Base-by-base conservation (phyloP, 2,113 vertebrate species). In the Gopherus evgoodei region DNA sequence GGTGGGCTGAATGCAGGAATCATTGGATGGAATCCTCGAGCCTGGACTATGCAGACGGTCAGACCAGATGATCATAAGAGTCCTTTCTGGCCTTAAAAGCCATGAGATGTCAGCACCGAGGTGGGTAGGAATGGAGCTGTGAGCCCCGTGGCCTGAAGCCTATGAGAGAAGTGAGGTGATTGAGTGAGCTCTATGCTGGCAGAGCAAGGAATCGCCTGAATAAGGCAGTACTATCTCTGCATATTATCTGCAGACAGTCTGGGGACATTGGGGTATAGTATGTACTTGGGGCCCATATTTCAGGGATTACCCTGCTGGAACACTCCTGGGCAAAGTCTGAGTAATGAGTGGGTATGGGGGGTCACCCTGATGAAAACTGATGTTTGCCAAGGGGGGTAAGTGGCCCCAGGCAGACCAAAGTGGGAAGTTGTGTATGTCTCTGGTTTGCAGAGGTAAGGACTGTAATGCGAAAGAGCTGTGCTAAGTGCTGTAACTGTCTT, bases 1-100 rank as follows among this genome's bases (percentile, higher is more conserved):
- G 29, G 11, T 83, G 54, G 4, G 81, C 11, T 27, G 0, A 0
- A 3, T 21, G 1, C 5, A 81, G 44, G 22, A 50, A 78, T 1
- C 6, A 11, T 24, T 62, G 59, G 53, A 22, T 11, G 5, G 4
- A 44, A 4, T 69, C 50, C 21, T 76, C 4, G 65, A 83, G 81
- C 52, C 47, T 81, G 84, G 8, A 2, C 9, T 13, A 11, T 14
- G 5, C 11, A 1, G 22, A 17, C 2, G 2, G 35, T 52, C 31
- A 14, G 17, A 52, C 2, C 27, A 22, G 31, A n/a, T 8, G 6
- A 16, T 50, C 53, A 38, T 75, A 11, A 2, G 1, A 9, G 25
- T 31, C 24, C 50, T 54, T 72, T 84, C 19, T 27, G 57, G 12
- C 22, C 9, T 76, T 31, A 11, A 57, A 53, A 6, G 3, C 14